Evolutionary conservation across 2,797 vertebrate species (phyloP), one percentile per base, ranked within the genome.

Genomic region (Astyanax mexicanus): DNA sequence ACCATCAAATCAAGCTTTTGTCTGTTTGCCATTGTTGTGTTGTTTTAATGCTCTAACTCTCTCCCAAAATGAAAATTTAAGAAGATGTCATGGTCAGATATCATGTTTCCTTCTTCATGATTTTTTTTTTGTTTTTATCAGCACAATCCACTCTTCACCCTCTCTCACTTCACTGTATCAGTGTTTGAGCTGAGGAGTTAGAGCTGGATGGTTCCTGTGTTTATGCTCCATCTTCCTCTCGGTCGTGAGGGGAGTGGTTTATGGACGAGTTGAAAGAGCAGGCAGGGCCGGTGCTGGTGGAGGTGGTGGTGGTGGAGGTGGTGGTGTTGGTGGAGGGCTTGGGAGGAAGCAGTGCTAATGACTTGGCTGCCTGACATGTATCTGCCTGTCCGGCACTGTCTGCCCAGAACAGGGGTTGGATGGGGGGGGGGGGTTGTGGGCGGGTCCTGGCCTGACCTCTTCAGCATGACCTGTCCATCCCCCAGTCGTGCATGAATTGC

Each of bases 161-260:
- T 54, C 60, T 65, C 25, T 25, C 6, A 6, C 37, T 64, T 2
- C n/a, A n/a, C 5, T 44, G 60, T 15, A 51, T 51, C 29, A 27
- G 32, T 65, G 25, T 23, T 32, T 42, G n/a, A n/a, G n/a, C n/a
- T n/a, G n/a, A n/a, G n/a, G n/a, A 23, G 25, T 57, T 35, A 37
- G 13, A 45, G 51, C 23, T n/a, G 29, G 38, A 61, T 40, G 17
- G 25, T 66, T 69, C 38, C 32, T 38, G 64, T 75, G 72, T 77
- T 80, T 74, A 77, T 40, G 66, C 69, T 62, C 27, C 40, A 60
- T 17, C 67, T 74, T 71, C 60, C 71, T 77, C 42, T 54, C 77
- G 64, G 69, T 69, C 29, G 49, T 19, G 23, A 60, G 32, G 40
- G 4, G n/a, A 38, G 15, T 64, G 29, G 10, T 35, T 69, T 58